These are phyloP conservation scores for Sycon ciliatum DNA, from an alignment of 37 sponge, comb jelly and placozoan species.

Conservation along the genomic window DNA sequence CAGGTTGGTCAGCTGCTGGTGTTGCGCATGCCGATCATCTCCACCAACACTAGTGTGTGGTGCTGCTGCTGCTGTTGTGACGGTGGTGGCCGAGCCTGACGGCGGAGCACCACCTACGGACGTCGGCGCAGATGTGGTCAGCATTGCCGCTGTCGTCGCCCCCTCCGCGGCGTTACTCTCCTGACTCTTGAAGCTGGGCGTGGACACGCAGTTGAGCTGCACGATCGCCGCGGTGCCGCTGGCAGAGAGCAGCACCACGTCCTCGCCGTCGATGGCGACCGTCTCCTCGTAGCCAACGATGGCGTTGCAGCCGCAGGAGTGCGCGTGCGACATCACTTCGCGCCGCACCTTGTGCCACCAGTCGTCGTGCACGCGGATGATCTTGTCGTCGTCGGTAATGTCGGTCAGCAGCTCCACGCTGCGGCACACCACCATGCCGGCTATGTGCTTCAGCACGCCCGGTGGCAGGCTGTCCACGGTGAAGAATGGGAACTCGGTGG, in stretches of 20 bases:
- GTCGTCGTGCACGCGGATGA: slow-evolving; percentile 29
- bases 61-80: too few relatives aligned
- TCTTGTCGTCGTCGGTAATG: slow-evolving; percentile 57
- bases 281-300: slow-evolving; percentile 73
- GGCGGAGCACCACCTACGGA: too few relatives aligned
- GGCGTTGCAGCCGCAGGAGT: slow-evolving; percentile 57
- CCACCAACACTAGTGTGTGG: too few relatives aligned
- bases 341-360: slow-evolving; percentile 78
- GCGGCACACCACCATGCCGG: slow-evolving; percentile 69
- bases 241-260: background rate
- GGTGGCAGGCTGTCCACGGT: slow-evolving; percentile 59
- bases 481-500: slow-evolving; percentile 78
- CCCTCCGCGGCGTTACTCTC: too few relatives aligned
- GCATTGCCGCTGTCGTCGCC: too few relatives aligned
- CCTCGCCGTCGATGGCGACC: too few relatives aligned
- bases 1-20: too few relatives aligned
- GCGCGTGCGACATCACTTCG: slow-evolving; percentile 65
- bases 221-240: too few relatives aligned
- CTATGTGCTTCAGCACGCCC: slow-evolving; percentile 46
- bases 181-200: background rate
- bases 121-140: too few relatives aligned
- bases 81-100: too few relatives aligned
- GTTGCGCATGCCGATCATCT: too few relatives aligned
- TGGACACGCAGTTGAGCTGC: background rate
- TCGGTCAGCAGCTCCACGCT: slow-evolving; percentile 81